Base-by-base conservation (phyloP, 1,140 invertebrate genomes). In the Penaeus indicus region DNA sequence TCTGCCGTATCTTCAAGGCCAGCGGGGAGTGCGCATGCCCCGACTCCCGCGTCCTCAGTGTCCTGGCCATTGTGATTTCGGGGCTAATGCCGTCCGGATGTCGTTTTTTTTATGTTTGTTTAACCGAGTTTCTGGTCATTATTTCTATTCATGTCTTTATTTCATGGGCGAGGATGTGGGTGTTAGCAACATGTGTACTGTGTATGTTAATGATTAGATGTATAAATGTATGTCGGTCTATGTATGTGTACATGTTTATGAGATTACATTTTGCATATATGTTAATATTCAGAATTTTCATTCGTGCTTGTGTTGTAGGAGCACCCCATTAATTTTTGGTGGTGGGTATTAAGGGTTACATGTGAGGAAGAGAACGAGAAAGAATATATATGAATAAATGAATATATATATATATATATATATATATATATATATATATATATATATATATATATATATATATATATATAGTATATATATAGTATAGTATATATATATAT, bases 361-460 rank as follows among this genome's bases (percentile, higher is more conserved):
- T 25, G 54, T 62, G 42, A 81, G 79, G 60, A n/a, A 81, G 79
- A 81, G 47, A 81, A 54, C 42, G 79, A 81, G 79, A 81, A 38
- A 81, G 79, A 72, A 21, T 72, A 72, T 72, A 72, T 72, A 72
- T 72, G 21, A 25, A 72, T 72, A 72, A 25, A 72, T 72, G 21
- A 25, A 72, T 72, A n/a, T 72, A 72, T 72, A 8, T 72, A 72
- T 42, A 42, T 42, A 42, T 42, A 42, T 42, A 42, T 42, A 42
- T 42, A 42, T 42, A 42, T 42, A 42, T 42, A 42, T 42, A 42
- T 42, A 42, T 42, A 42, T 42, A 42, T 42, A 42, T 42, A 42
- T 38, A 38, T 38, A 38, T 38, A 38, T 38, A 38, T 38, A 38
- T 38, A 38, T 38, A 38, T 38, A 38, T 38, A 38, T 38, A 38